Percentiles rank a stretch among this genome's conserved stretches.
Evolutionary conservation across 2,797 vertebrate genomes (phyloP).

Genomic region (Podargus strigoides): DNA sequence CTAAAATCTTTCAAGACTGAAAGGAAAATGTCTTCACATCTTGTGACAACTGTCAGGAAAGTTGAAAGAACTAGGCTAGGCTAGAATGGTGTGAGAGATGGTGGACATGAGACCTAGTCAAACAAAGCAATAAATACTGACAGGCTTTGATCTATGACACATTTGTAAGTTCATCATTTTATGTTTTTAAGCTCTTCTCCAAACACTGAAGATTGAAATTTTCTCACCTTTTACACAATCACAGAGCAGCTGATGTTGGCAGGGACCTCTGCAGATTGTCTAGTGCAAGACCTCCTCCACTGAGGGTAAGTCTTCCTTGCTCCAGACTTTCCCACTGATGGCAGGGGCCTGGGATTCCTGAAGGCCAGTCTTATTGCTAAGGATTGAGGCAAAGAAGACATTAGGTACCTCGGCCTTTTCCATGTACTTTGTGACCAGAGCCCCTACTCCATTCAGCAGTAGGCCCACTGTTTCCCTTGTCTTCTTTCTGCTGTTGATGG

Average conservation of each 20-base stretch:
- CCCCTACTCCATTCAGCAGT: not conserved
- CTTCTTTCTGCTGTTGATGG: not conserved
- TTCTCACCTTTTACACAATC: not conserved
- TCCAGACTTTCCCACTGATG: not conserved
- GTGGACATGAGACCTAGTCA: not conserved
- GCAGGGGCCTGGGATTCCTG: not conserved
- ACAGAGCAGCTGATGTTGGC: rapidly evolving
- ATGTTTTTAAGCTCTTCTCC: not conserved
- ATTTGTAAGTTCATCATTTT: not conserved
- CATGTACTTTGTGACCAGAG: not conserved
- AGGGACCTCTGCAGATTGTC: not conserved
- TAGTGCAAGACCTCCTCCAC: not conserved
- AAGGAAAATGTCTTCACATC: not conserved
- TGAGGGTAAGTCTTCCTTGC: not conserved
- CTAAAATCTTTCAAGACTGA: not conserved
- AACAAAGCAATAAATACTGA: not conserved
- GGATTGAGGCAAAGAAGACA: not conserved
- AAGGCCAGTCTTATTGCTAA: not conserved
- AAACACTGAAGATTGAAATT: not conserved
- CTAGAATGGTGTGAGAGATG: not conserved
- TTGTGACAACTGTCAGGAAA: not conserved
- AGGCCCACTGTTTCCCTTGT: not conserved
- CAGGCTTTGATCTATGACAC: not conserved
- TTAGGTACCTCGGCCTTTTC: not conserved
- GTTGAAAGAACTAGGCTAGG: not conserved